A percentile compares a stretch with the other conserved stretches of the same genome.
These are phyloP conservation scores for Triplophysa yarkandensis DNA, from an alignment of 2,797 vertebrate genomes.

Conservation along the genomic window DNA sequence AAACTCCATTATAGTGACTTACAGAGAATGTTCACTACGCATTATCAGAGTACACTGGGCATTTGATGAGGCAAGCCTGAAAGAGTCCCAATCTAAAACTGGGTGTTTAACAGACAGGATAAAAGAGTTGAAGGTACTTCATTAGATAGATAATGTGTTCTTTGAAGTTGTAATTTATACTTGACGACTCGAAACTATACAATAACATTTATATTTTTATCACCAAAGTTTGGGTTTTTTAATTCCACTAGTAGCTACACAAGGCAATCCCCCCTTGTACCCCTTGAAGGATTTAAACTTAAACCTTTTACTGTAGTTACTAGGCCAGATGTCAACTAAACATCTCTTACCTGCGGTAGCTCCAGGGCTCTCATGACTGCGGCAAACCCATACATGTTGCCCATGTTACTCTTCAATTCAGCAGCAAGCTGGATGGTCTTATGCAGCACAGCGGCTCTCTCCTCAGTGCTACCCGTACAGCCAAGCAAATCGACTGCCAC, in stretches of 20 bases:
- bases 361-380: constrained; percentile 97
- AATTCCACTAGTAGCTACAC: neutral
- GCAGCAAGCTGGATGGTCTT: constrained; percentile 97
- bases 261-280: neutral
- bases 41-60: too few species aligned
- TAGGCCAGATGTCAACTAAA: neutral
- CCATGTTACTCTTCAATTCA: constrained; percentile 91
- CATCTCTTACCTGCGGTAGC: constrained; percentile 84
- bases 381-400: constrained; percentile 97
- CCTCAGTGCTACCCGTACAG: constrained; percentile 92
- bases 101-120: too few species aligned
- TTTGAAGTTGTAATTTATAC: too few species aligned
- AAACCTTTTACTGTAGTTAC: neutral
- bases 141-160: too few species aligned
- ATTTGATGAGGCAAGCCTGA: too few species aligned
- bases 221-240: neutral
- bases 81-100: too few species aligned
- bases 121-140: too few species aligned
- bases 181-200: too few species aligned
- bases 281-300: neutral
- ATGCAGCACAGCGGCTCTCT: constrained; percentile 89
- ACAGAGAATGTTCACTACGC: too few species aligned
- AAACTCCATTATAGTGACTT: neutral
- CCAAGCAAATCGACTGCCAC: constrained; percentile 95
- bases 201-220: too few species aligned